Conservation (phyloP, 1,140 invertebrate genomes). For the Venustaconcha ellipsiformis region DNA sequence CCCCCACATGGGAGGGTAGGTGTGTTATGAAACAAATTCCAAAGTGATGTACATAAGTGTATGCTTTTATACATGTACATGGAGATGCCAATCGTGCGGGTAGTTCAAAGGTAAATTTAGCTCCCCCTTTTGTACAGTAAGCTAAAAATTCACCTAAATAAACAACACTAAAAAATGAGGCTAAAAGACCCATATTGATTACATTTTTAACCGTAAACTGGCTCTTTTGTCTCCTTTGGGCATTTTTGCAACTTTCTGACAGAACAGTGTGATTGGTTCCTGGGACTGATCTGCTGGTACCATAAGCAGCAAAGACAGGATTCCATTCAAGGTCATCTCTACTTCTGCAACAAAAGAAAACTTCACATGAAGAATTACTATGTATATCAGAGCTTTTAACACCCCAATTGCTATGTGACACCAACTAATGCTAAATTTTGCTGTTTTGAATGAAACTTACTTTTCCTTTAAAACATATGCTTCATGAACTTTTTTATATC, state of each 20-base stretch:
- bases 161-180: conserved; percentile 77
- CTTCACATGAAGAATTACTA: background rate
- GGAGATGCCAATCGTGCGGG: no score
- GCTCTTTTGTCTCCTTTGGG: conserved; percentile 82
- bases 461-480: no score
- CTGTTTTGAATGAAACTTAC: no score
- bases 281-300: conserved; percentile 89
- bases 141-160: background rate
- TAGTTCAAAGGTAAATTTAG: background rate
- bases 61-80: background rate
- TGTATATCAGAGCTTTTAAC: background rate
- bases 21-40: no score
- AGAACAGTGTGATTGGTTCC: conserved; percentile 90
- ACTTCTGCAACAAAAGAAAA: conserved; percentile 71
- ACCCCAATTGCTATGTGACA: no score
- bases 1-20: no score
- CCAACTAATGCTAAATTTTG: no score
- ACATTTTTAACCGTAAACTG: conserved; percentile 87
- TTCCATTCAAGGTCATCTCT: conserved; percentile 73
- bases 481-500: no score
- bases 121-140: background rate
- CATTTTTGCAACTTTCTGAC: conserved; percentile 93
- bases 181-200: conserved; percentile 73
- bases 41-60: background rate
- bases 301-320: conserved; percentile 93